Evolutionary conservation across 2,888 invertebrate species (phyloP), one percentile per base, ranked within the genome.

Genomic region (Diloba caeruleocephala): DNA sequence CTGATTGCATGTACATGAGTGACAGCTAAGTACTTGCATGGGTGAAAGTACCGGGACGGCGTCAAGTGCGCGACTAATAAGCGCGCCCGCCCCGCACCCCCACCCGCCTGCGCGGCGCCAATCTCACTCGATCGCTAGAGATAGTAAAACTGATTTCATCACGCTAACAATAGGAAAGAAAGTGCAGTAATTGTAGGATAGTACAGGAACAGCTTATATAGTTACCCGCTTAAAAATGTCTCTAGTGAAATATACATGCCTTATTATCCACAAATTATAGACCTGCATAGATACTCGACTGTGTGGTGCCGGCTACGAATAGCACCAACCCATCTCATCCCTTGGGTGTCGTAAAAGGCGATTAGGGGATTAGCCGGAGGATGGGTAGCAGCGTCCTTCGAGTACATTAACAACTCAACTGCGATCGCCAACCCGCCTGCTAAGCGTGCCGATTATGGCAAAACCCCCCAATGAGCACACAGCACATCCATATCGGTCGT

Each of bases 181-280:
- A 90, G 87, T 92, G 89, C 87, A 88, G 82, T 88, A 94, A 92
- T 84, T 88, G 90, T 84, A 90, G 90, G 84, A 87, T 93, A 76
- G 84, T 87, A 71, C 81, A 85, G 87, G 85, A 84, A 86, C 80
- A 77, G 72, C 64, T 79, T 70, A 71, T 64, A 57, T 74, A 72
- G 76, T 63, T 74, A 67, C 56, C 42, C 17, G 26, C n/a, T 23
- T 28, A 19, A 19, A 17, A 48, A 41, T 56, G 33, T 42, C 28
- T 39, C 10, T 31, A n/a, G 14, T 42, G 12, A 26, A 52, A 29
- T 21, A 17, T 29, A n/a, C n/a, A n/a, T n/a, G n/a, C n/a, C n/a
- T n/a, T n/a, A n/a, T n/a, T n/a, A n/a, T n/a, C n/a, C n/a, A n/a
- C n/a, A n/a, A n/a, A n/a, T n/a, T n/a, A n/a, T n/a, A n/a, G n/a